Conservation (phyloP, 2,888 invertebrate genomes). For the Heliconius aoede region DNA sequence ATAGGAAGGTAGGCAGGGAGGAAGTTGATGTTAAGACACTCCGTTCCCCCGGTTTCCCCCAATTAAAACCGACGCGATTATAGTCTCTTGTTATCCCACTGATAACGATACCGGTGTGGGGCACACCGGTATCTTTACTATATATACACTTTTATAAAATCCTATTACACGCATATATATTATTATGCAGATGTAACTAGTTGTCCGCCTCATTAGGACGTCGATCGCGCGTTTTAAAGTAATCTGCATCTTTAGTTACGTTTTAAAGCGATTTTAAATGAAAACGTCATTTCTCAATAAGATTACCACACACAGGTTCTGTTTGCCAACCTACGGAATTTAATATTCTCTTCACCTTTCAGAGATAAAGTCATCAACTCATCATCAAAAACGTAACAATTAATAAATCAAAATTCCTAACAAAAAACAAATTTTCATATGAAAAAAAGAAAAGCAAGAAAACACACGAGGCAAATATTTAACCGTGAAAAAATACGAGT, state of each 20-base stretch:
- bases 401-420: too few relatives aligned
- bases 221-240: neutral
- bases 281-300: too few relatives aligned
- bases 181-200: neutral
- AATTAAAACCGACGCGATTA: too few relatives aligned
- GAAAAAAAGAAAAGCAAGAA: neutral
- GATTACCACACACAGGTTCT: too few relatives aligned
- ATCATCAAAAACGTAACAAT: neutral
- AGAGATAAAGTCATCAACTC: too few relatives aligned
- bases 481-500: constrained; percentile 21
- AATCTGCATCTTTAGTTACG: neutral
- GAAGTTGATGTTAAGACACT: neutral
- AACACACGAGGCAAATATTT: neutral
- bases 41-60: too few relatives aligned
- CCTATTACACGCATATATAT: constrained; percentile 3
- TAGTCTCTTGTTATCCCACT: too few relatives aligned
- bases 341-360: too few relatives aligned
- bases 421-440: too few relatives aligned
- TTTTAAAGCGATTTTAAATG: neutral
- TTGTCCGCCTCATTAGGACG: constrained; percentile 9
- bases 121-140: too few relatives aligned
- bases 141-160: constrained; percentile 5
- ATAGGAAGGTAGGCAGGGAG: neutral
- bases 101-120: too few relatives aligned
- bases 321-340: neutral